Conservation (phyloP, 2,113 vertebrate species). For the Chloebia gouldiae region DNA sequence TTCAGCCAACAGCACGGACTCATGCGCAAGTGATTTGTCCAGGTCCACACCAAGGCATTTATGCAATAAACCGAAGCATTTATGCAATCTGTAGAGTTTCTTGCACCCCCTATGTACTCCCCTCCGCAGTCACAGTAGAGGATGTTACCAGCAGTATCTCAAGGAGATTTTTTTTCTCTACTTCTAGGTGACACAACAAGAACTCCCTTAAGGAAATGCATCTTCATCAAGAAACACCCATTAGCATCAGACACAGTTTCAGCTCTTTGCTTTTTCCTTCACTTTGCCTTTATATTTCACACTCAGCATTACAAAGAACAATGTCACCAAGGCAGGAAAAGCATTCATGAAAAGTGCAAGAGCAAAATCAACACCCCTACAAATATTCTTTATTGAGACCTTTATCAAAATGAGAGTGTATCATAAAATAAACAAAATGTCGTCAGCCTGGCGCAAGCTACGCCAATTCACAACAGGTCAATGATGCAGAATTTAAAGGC, state of each 20-base stretch:
- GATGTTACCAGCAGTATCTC: neutral
- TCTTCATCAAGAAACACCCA: neutral
- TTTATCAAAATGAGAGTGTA: neutral
- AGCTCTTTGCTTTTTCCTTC: neutral
- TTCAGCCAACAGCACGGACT: neutral
- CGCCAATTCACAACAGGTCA: neutral
- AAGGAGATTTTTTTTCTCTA: neutral
- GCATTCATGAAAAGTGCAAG: neutral
- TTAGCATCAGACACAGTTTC: neutral
- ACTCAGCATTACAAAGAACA: neutral
- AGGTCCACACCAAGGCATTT: neutral
- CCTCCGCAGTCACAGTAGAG: neutral
- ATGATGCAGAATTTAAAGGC: neutral
- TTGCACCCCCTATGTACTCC: neutral
- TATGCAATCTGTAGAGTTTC: neutral
- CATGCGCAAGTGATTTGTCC: fast-evolving
- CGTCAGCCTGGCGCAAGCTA: neutral
- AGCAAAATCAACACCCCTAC: neutral
- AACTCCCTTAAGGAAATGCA: neutral
- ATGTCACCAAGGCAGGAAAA: neutral
- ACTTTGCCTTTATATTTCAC: neutral
- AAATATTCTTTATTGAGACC: neutral
- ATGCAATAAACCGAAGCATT: neutral
- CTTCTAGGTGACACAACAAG: neutral
- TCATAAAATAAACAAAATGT: neutral